Evolutionary conservation across 1,140 invertebrate species (phyloP), one percentile per base, ranked within the genome.

Genomic region (Heliconius hewitsoni): DNA sequence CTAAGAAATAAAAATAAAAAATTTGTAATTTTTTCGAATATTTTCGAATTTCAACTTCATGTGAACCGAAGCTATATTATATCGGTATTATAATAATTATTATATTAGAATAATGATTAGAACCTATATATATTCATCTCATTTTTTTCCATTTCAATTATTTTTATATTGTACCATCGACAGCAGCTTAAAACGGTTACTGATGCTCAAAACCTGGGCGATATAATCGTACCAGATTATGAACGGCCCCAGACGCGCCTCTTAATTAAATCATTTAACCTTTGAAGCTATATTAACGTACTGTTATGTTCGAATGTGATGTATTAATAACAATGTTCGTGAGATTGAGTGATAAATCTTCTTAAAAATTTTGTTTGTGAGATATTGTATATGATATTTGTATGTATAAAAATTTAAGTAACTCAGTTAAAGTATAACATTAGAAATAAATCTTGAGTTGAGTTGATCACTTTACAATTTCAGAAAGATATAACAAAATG

Each of bases 191-290:
- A 27, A 66, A 66, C 23, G 60, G 11, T 66, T 66, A 66, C 27
- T 30, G 60, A 30, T 16, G 30, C 60, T 16, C 60, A 66, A 57
- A 66, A 66, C 60, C 60, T 66, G 19, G 75, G 37, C 75, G 73
- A 73, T 87, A 72, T 30, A 30, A 66, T 84, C 90, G 88, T 90
- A 88, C 86, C 88, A 78, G 86, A 90, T 91, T 90, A 88, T 90
- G 83, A 84, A 90, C 89, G 90, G 74, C 83, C 82, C 90, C 88
- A 85, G 46, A 57, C 81, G 52, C 82, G 77, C 72, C 70, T 84
- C 84, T 88, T 90, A 89, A 87, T 89, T 86, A 86, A 88, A 84
- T 89, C 87, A 86, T 85, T 82, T 83, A 84, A 76, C 37, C 74
- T 76, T 76, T 39, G 74, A 39, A 52, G 60, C 46, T 8, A 23